A percentile compares a stretch with the other conserved stretches of the same genome.
Evolutionary conservation across 1,140 invertebrate genomes (phyloP).

Genomic region (Papilio helenus): DNA sequence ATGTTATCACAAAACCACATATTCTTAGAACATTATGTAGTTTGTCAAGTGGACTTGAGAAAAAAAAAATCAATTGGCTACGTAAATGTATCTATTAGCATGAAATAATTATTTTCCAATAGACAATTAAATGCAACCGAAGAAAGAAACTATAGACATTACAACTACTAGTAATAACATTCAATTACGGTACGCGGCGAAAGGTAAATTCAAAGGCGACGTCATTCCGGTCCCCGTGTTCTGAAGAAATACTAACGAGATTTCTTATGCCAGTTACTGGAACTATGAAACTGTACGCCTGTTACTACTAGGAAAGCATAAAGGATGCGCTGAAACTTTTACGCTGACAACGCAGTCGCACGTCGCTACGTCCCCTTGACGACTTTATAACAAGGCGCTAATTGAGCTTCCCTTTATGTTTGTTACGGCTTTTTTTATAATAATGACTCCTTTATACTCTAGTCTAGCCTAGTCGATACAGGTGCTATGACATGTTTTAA

Average conservation of each 20-base stretch:
- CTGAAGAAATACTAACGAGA: conserved; percentile 33
- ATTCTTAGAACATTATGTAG: background rate
- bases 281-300: conserved; percentile 34
- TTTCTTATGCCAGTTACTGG: conserved; percentile 12
- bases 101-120: conserved; percentile 1
- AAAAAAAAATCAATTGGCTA: background rate
- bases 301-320: conserved; percentile 35
- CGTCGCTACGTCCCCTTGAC: background rate
- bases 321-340: conserved; percentile 33
- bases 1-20: background rate
- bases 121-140: background rate
- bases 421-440: background rate
- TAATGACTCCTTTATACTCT: background rate
- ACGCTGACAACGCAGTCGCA: background rate
- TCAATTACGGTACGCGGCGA: conserved; percentile 29
- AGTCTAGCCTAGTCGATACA: background rate
- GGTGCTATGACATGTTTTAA: background rate
- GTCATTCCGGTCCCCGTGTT: background rate
- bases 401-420: background rate
- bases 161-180: background rate
- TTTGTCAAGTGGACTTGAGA: background rate
- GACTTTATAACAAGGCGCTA: conserved; percentile 20
- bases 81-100: background rate
- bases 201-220: conserved; percentile 18
- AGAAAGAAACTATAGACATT: background rate